Evolutionary conservation across 2,113 vertebrate species (phyloP).

Genomic region (Mustela lutreola): DNA sequence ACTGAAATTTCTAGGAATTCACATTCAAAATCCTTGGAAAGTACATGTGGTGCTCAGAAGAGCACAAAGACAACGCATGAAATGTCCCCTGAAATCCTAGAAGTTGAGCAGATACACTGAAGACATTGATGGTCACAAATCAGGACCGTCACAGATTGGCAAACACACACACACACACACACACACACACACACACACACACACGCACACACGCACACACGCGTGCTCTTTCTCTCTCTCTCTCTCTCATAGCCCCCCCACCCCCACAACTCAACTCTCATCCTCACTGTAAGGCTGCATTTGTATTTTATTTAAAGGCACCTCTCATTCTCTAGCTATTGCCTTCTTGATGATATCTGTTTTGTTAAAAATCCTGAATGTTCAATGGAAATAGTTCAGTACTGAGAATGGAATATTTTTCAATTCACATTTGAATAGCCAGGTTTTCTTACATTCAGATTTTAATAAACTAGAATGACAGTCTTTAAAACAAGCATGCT

Average conservation of each 20-base stretch:
- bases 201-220: too few relatives aligned
- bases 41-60: slow-evolving; percentile 76
- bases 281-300: slow-evolving; percentile 89
- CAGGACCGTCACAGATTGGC: slow-evolving; percentile 86
- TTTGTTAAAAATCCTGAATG: slow-evolving; percentile 81
- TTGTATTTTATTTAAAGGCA: slow-evolving; percentile 89
- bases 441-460: slow-evolving; percentile 90
- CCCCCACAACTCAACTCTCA: slow-evolving; percentile 80
- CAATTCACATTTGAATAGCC: slow-evolving; percentile 90
- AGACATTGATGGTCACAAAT: slow-evolving; percentile 86
- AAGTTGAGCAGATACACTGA: slow-evolving; percentile 86
- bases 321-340: slow-evolving; percentile 89
- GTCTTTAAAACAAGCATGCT: slow-evolving; percentile 91
- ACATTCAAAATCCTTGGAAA: slow-evolving; percentile 74
- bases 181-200: neutral
- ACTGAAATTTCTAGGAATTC: slow-evolving; percentile 78
- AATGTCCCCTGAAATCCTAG: slow-evolving; percentile 86
- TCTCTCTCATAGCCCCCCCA: neutral
- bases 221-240: neutral
- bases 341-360: slow-evolving; percentile 84
- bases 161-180: slow-evolving; percentile 58
- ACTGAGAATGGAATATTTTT: slow-evolving; percentile 86
- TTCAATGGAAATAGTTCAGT: slow-evolving; percentile 85
- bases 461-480: slow-evolving; percentile 90
- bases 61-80: slow-evolving; percentile 84